Evolutionary conservation across 2,113 vertebrate genomes (phyloP).

Genomic region (Mastomys coucha): DNA sequence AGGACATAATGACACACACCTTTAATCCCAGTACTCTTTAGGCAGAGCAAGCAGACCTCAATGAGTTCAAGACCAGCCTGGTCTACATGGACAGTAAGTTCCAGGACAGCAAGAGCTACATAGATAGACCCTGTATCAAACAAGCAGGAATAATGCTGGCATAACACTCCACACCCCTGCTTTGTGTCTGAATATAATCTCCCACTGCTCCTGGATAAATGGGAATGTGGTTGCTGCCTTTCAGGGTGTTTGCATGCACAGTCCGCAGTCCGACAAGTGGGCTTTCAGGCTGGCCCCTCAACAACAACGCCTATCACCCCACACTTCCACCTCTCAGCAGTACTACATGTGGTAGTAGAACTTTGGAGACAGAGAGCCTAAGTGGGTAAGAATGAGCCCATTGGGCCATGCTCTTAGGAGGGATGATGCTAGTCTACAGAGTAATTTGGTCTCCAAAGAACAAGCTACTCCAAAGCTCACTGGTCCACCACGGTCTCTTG

Average conservation of each 20-base stretch:
- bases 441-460: background rate
- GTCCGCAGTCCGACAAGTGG: background rate
- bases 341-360: background rate
- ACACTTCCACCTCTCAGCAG: background rate
- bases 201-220: background rate
- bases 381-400: background rate
- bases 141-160: background rate
- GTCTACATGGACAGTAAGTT: background rate
- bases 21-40: background rate
- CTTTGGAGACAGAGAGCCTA: background rate
- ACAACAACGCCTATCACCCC: too few relatives aligned
- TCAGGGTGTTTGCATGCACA: too few relatives aligned
- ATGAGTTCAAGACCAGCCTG: background rate
- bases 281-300: background rate
- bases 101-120: background rate
- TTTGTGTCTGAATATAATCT: background rate
- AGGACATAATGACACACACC: background rate
- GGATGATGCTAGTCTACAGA: background rate
- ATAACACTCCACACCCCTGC: background rate
- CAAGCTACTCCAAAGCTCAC: background rate
- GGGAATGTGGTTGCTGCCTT: background rate
- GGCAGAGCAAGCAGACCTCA: background rate
- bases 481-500: background rate
- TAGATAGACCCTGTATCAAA: background rate
- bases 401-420: background rate